A percentile compares a stretch with the other conserved stretches of the same genome.
Conservation (phyloP, 2,113 vertebrate species). For the Anas platyrhynchos region DNA sequence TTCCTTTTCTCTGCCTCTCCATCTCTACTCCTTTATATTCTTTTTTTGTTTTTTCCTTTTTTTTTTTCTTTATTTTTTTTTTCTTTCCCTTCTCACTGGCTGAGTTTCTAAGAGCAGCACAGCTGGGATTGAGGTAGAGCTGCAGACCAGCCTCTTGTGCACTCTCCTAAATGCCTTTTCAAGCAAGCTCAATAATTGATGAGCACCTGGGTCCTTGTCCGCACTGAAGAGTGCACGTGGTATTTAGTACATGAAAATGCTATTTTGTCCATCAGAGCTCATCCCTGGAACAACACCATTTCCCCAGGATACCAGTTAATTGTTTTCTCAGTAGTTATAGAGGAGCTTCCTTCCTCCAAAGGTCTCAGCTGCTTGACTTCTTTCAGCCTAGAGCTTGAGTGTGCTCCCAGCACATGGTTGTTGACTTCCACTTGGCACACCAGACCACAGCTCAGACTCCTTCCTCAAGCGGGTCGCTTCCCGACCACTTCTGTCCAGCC, state of each 20-base stretch:
- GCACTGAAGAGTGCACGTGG: neutral
- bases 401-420: neutral
- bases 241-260: constrained; percentile 71
- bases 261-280: constrained; percentile 59
- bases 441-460: neutral
- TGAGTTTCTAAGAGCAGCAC: constrained; percentile 23
- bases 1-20: neutral
- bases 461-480: neutral
- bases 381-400: neutral
- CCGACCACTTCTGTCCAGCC: neutral
- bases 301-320: constrained; percentile 48
- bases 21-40: neutral
- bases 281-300: constrained; percentile 17
- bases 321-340: neutral
- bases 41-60: rapidly evolving
- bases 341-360: neutral
- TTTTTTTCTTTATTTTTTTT: neutral
- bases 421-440: neutral
- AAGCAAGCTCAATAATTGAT: constrained; percentile 78
- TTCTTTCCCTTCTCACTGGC: neutral
- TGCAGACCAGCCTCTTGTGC: constrained; percentile 60
- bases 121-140: constrained; percentile 33
- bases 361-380: constrained; percentile 32
- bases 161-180: constrained; percentile 76
- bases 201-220: constrained; percentile 58